phyloP scores from a whole-genome alignment of 2,797 vertebrate species.

The Gadopsis marmoratus region DNA sequence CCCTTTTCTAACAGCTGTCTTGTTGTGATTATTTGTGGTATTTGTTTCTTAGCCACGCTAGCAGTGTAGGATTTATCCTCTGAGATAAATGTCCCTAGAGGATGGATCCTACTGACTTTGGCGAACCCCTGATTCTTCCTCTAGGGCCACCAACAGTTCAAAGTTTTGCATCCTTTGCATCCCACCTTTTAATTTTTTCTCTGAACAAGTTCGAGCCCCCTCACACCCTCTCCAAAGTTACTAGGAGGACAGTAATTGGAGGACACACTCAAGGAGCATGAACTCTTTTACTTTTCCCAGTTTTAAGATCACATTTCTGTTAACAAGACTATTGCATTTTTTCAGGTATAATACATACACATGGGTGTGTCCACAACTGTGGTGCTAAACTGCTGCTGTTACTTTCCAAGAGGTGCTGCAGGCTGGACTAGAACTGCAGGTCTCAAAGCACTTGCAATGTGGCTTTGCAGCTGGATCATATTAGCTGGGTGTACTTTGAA shows the following conservation, averaged over 20 bases:
- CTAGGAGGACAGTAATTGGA: background rate
- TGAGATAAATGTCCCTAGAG: no score
- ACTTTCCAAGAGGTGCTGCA: background rate
- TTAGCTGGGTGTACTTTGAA: background rate
- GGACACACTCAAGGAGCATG: background rate
- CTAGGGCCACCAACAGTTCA: no score
- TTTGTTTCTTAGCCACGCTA: no score
- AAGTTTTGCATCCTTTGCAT: background rate
- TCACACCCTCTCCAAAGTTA: background rate
- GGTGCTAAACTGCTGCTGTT: background rate
- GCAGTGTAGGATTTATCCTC: no score
- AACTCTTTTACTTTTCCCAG: background rate
- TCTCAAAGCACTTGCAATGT: background rate
- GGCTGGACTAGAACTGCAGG: background rate
- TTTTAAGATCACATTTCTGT: background rate
- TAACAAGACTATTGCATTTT: background rate
- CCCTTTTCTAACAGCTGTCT: no score
- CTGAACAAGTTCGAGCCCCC: background rate
- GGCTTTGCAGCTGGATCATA: background rate
- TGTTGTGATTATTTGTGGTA: no score
- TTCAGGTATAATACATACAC: background rate
- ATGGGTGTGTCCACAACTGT: background rate
- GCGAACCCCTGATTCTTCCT: no score
- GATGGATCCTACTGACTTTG: no score
- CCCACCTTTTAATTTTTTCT: background rate